A percentile compares a stretch with the other conserved stretches of the same genome.
phyloP scores from a whole-genome alignment of 2,113 vertebrate genomes.

The Lycaon pictus region DNA sequence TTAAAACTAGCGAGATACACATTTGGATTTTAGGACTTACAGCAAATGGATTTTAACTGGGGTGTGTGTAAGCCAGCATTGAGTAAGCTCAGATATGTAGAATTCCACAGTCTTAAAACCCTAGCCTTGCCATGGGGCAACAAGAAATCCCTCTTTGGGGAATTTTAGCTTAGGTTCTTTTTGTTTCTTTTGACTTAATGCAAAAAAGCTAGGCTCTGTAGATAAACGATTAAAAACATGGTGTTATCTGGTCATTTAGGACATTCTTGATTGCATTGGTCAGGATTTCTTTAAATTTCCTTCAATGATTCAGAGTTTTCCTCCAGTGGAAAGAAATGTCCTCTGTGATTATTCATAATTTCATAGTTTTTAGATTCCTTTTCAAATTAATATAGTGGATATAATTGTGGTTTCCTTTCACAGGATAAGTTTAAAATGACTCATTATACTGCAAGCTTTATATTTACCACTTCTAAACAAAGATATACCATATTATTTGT shows the following conservation, averaged over 20 bases:
- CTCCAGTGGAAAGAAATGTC: conserved; percentile 3
- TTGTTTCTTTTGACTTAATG: not conserved
- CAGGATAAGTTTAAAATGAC: conserved; percentile 19
- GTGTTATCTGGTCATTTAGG: not conserved
- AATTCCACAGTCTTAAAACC: not conserved
- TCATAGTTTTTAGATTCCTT: conserved; percentile 18
- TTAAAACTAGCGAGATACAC: not conserved
- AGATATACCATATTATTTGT: not conserved
- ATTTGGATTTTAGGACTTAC: not conserved
- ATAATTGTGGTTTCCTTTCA: not conserved
- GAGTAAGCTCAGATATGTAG: not conserved
- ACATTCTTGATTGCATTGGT: not conserved
- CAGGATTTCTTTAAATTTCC: conserved; percentile 10
- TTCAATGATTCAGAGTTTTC: not conserved
- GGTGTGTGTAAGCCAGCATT: not conserved
- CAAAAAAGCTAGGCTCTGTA: not conserved
- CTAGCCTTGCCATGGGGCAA: not conserved
- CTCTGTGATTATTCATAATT: not conserved
- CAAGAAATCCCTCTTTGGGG: not conserved
- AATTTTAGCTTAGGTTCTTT: not conserved
- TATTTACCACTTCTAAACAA: conserved; percentile 33
- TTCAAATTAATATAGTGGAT: not conserved
- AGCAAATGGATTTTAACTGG: not conserved
- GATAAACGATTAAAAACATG: not conserved
- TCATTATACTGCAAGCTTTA: not conserved